phyloP scores from a whole-genome alignment of 2,113 vertebrate genomes.

The Bombycilla garrulus region DNA sequence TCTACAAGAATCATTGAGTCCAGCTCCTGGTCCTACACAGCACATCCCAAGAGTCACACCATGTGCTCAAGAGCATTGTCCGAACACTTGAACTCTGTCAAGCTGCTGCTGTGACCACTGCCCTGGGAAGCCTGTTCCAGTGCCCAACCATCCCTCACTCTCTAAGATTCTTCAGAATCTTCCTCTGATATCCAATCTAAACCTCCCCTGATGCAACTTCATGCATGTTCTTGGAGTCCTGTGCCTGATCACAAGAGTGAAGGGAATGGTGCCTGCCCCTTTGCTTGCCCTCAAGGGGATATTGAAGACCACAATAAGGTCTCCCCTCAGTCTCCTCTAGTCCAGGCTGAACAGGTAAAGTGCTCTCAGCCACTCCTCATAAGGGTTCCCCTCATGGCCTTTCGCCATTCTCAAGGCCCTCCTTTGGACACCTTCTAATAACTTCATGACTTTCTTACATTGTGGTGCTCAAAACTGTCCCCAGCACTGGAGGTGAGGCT shows the following conservation, averaged over 20 bases:
- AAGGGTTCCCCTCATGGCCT: rapidly evolving
- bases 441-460: neutral
- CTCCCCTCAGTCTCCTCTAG: neutral
- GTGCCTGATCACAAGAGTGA: neutral
- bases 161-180: neutral
- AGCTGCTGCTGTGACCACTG: neutral
- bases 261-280: neutral
- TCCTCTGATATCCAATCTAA: neutral
- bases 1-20: neutral
- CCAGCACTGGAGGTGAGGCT: rapidly evolving
- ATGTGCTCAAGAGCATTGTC: neutral
- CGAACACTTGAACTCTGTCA: neutral
- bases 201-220: neutral
- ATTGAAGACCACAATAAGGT: neutral
- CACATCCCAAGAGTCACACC: too few relatives aligned
- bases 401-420: neutral
- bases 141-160: too few relatives aligned
- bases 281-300: neutral
- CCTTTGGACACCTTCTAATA: neutral
- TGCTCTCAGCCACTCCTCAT: neutral
- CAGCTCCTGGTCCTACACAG: neutral
- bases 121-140: neutral
- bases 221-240: neutral
- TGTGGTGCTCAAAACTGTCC: rapidly evolving
- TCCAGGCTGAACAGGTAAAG: neutral